Evolutionary conservation across 2,113 vertebrate genomes (phyloP).

Genomic region (Empidonax traillii): DNA sequence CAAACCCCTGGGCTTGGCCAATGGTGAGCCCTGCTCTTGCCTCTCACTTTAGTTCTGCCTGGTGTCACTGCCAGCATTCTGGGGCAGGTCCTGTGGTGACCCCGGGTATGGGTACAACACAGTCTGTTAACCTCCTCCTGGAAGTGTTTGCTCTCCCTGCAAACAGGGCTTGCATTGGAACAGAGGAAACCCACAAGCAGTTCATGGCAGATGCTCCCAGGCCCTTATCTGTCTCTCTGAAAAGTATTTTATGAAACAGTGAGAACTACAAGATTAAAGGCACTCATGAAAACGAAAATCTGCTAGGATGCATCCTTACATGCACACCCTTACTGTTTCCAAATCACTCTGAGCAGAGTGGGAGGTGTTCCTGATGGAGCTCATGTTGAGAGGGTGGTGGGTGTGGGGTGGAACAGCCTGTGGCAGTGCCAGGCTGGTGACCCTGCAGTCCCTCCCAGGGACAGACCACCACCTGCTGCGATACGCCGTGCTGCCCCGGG

Average conservation of each 20-base stretch:
- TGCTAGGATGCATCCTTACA: not conserved
- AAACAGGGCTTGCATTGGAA: not conserved
- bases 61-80: fast-evolving
- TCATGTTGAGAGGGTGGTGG: not conserved
- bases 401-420: not conserved
- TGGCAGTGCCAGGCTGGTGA: not conserved
- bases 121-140: not conserved
- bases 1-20: slow-evolving; percentile 91
- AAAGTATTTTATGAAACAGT: not conserved
- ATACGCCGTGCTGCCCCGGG: slow-evolving; percentile 90
- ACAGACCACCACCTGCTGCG: slow-evolving; percentile 90
- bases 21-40: slow-evolving; percentile 75
- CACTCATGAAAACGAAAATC: not conserved
- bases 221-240: not conserved
- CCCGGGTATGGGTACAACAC: not conserved
- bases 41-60: not conserved
- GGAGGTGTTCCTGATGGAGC: not conserved
- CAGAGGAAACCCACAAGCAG: not conserved
- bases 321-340: not conserved
- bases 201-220: not conserved
- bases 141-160: not conserved
- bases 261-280: not conserved
- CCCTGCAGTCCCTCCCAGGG: slow-evolving; percentile 62
- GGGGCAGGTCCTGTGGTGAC: not conserved
- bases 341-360: not conserved